Base-by-base conservation (phyloP, 1,140 invertebrate species). In the Temnothorax longispinosus region DNA sequence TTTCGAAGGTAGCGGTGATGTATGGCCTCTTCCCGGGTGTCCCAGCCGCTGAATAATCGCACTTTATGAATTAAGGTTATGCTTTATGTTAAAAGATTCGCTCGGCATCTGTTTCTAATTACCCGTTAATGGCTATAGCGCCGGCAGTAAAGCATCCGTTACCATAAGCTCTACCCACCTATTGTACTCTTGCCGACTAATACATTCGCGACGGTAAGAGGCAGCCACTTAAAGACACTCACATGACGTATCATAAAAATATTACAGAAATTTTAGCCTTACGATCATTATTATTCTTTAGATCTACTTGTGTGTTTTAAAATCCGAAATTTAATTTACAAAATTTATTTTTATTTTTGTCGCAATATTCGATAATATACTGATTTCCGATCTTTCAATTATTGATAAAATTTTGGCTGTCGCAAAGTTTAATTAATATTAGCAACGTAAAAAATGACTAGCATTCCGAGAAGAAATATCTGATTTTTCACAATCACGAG, bases 91-190 rank as follows among this genome's bases (percentile, higher is more conserved):
- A 95, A 95, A 95, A 95, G 94, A 95, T 95, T 95, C 94, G 92
- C 94, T 92, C 94, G 92, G 94, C 95, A 95, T 95, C 94, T 95
- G 95, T 95, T 95, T 95, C 94, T 95, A 95, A 95, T 95, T 95
- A 95, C 95, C 94, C 94, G 93, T 93, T 95, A 95, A 95, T 95
- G 94, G 94, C 93, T 94, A 93, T 94, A 94, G 92, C 92, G 92
- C 88, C 81, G 92, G 89, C 93, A 92, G 88, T 92, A 91, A 93
- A 92, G 92, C 94, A 94, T 95, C 94, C 93, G 94, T 94, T 95
- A 94, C 94, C 93, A 93, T 93, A 94, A 93, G 91, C 90, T 91
- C 90, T 92, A 90, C 88, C 89, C 67, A 87, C 85, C 85, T 87
- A 84, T 86, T 77, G 81, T 75, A 76, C 74, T 76, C 76, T 50